Evolutionary conservation across 1,140 invertebrate genomes (phyloP), one percentile per base, ranked within the genome.

Genomic region (Tetramorium parvispinum): DNA sequence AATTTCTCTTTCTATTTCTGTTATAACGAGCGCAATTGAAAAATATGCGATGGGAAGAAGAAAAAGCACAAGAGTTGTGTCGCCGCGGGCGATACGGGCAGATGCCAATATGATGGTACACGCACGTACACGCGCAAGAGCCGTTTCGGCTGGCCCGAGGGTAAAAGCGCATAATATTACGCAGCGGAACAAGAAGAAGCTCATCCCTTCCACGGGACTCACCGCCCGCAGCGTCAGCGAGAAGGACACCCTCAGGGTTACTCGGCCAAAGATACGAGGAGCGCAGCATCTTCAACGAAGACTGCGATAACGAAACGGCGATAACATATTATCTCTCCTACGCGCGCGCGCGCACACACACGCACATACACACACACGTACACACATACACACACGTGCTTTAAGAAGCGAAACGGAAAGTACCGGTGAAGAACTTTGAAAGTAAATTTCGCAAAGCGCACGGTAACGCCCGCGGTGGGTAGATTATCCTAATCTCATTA

Each of bases 141-240:
- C 87, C 92, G 94, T 94, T 94, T 93, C 87, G 89, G 88, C 90
- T 90, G 85, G 63, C 91, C 93, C 66, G 68, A 70, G 91, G 93
- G 91, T 85, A 68, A 70, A 91, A 85, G 86, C 85, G 89, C 90
- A 89, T 92, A 93, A 93, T 93, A 83, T 83, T 91, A 92, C 93
- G 88, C 91, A 79, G 87, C 79, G 91, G 87, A 87, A 89, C 79
- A 87, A 87, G 68, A 83, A 83, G 55, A 87, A 87, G 85, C 63
- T 53, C 65, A 53, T 49, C 66, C 75, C 75, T 53, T 51, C 37
- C 27, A 75, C 32, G 24, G 32, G 32, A 49, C 18, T 24, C 16
- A 5, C 11, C 53, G 59, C 57, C 51, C 24, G 68, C 55, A 18
- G 68, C 79, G n/a, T 32, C 24, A 57, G 65, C 79, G 21, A 13